These are phyloP conservation scores for Rachycentron canadum DNA, from an alignment of 2,797 vertebrate species.

Conservation along the genomic window DNA sequence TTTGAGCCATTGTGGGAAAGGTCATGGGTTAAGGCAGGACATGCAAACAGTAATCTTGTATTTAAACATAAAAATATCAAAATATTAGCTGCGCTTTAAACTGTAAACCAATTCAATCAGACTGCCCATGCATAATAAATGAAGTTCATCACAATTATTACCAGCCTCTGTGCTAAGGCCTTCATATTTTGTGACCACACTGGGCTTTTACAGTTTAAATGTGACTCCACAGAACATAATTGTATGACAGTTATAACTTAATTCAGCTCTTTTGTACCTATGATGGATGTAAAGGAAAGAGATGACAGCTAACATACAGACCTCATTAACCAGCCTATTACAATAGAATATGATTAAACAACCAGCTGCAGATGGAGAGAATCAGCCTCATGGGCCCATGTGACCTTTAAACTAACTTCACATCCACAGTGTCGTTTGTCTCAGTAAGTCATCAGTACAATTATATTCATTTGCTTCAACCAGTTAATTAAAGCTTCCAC, in stretches of 20 bases:
- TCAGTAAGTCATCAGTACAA: constrained; percentile 35
- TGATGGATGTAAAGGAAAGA: constrained; percentile 69
- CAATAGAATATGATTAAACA: constrained; percentile 67
- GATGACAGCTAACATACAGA: constrained; percentile 74
- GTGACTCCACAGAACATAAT: constrained; percentile 7
- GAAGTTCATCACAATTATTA: background rate
- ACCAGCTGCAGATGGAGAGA: constrained; percentile 71
- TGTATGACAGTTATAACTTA: constrained; percentile 55
- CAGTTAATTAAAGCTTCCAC: background rate
- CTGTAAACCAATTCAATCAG: background rate
- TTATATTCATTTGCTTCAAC: background rate
- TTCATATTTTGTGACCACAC: background rate
- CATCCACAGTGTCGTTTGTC: constrained; percentile 27
- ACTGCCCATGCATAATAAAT: background rate
- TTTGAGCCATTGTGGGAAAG: constrained; percentile 43
- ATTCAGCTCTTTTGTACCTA: constrained; percentile 52
- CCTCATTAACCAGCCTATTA: constrained; percentile 69
- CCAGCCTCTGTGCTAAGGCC: background rate
- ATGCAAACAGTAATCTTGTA: constrained; percentile 12
- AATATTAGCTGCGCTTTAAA: background rate
- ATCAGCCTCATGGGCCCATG: constrained; percentile 52
- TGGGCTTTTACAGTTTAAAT: background rate
- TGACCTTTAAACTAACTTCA: constrained; percentile 57
- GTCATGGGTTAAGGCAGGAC: constrained; percentile 62
- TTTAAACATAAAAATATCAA: constrained; percentile 11